These are phyloP conservation scores for Chaenocephalus aceratus DNA, from an alignment of 2,113 vertebrate species.

Conservation along the genomic window DNA sequence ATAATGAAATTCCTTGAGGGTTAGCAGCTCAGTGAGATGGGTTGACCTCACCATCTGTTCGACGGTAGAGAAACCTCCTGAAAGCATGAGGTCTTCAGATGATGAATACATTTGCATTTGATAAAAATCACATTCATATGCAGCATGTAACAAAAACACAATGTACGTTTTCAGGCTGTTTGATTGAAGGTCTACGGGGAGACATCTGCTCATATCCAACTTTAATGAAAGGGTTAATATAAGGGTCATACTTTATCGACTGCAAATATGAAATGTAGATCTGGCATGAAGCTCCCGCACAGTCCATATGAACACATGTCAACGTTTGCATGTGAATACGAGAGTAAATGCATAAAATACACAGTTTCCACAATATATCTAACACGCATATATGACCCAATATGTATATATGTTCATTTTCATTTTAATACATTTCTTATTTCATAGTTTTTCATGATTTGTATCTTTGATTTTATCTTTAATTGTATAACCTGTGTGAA, in stretches of 20 bases:
- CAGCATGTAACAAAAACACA: neutral
- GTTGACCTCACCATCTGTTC: constrained; percentile 27
- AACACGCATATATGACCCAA: too few species aligned
- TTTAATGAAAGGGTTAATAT: constrained; percentile 45
- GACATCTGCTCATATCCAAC: neutral
- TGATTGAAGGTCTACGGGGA: neutral
- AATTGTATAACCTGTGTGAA: too few species aligned
- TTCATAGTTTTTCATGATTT: too few species aligned
- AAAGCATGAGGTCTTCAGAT: neutral
- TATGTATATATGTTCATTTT: too few species aligned
- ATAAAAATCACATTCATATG: neutral
- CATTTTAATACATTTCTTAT: too few species aligned
- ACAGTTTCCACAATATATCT: too few species aligned
- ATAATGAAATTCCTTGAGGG: constrained; percentile 46
- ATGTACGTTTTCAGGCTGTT: neutral
- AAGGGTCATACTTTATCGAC: neutral
- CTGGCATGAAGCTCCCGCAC: constrained; percentile 5
- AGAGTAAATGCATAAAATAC: neutral
- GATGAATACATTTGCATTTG: constrained; percentile 45
- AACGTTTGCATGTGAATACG: constrained; percentile 12
- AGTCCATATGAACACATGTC: neutral
- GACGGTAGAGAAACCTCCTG: neutral
- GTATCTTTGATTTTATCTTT: too few species aligned
- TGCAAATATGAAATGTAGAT: constrained; percentile 6
- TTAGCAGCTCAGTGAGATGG: constrained; percentile 1